Conservation (phyloP, 2,113 vertebrate genomes). For the Lophius piscatorius region DNA sequence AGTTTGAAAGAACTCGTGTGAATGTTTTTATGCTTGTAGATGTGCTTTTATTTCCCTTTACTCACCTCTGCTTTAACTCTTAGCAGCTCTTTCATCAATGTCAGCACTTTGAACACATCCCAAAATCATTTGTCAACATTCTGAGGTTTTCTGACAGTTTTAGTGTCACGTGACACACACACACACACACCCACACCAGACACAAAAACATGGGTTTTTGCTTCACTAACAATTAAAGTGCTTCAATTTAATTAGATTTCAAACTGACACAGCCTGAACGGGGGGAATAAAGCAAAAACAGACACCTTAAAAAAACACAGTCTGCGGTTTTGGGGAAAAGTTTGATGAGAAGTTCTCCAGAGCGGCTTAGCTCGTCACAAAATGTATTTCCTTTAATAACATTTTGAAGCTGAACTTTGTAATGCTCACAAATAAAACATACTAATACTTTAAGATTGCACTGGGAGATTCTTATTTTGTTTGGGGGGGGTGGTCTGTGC, state of each 20-base stretch:
- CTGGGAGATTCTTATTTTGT: too few relatives aligned
- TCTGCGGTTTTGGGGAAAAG: background rate
- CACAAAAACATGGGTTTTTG: background rate
- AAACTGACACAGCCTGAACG: background rate
- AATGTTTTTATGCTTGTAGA: slow-evolving; percentile 32
- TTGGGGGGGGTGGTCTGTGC: too few relatives aligned
- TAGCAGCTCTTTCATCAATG: slow-evolving; percentile 50
- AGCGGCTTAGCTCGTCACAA: too few relatives aligned
- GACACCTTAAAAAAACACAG: background rate
- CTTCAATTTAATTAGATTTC: slow-evolving; percentile 9
- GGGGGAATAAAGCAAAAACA: background rate
- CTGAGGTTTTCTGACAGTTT: background rate
- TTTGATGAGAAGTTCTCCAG: background rate
- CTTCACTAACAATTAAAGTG: slow-evolving; percentile 8
- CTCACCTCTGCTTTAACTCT: slow-evolving; percentile 3
- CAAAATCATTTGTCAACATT: background rate
- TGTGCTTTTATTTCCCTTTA: slow-evolving; percentile 66
- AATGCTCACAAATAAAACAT: too few relatives aligned
- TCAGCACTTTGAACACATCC: background rate
- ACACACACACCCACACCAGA: background rate
- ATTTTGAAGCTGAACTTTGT: too few relatives aligned
- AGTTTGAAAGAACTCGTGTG: slow-evolving; percentile 60
- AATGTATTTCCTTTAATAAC: too few relatives aligned
- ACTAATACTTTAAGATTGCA: too few relatives aligned
- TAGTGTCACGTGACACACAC: background rate